A percentile compares a stretch with the other conserved stretches of the same genome.
These are phyloP conservation scores for Colostygia pectinataria DNA, from an alignment of 2,888 invertebrate genomes.

Conservation along the genomic window DNA sequence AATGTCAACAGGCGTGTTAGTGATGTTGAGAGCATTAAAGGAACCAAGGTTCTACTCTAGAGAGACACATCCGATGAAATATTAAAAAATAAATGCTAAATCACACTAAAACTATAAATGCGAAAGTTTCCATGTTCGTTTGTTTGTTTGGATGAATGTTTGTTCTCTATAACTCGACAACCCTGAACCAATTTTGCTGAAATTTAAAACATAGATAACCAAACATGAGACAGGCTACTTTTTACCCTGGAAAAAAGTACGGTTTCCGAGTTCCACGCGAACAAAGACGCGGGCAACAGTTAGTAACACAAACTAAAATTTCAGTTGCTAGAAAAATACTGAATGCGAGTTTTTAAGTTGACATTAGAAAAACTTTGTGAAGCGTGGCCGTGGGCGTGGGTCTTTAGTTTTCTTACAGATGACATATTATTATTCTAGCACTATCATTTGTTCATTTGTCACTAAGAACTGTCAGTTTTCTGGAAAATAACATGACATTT, in stretches of 20 bases:
- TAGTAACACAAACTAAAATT: background rate
- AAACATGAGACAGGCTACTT: too few relatives aligned
- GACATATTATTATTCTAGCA: conserved; percentile 3
- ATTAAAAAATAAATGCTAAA: conserved; percentile 5
- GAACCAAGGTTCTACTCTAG: conserved; percentile 11
- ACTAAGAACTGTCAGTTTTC: background rate
- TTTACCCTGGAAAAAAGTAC: too few relatives aligned
- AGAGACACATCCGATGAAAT: conserved; percentile 14
- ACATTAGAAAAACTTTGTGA: background rate
- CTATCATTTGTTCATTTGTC: too few relatives aligned
- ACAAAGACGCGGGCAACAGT: too few relatives aligned
- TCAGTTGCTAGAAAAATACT: background rate
- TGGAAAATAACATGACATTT: too few relatives aligned
- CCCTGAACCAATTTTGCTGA: too few relatives aligned
- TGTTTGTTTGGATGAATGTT: too few relatives aligned
- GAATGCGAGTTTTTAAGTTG: background rate
- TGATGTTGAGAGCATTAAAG: conserved; percentile 16
- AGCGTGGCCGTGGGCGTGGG: background rate
- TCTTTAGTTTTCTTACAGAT: conserved; percentile 4
- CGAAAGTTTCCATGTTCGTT: too few relatives aligned
- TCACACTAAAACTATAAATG: background rate
- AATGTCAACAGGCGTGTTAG: conserved; percentile 15
- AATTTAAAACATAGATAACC: too few relatives aligned
- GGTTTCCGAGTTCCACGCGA: too few relatives aligned
- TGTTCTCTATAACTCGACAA: too few relatives aligned